Percentiles rank a stretch among this genome's conserved stretches.
Conservation (phyloP, 2,888 invertebrate species). For the Micoletzkya japonica region DNA sequence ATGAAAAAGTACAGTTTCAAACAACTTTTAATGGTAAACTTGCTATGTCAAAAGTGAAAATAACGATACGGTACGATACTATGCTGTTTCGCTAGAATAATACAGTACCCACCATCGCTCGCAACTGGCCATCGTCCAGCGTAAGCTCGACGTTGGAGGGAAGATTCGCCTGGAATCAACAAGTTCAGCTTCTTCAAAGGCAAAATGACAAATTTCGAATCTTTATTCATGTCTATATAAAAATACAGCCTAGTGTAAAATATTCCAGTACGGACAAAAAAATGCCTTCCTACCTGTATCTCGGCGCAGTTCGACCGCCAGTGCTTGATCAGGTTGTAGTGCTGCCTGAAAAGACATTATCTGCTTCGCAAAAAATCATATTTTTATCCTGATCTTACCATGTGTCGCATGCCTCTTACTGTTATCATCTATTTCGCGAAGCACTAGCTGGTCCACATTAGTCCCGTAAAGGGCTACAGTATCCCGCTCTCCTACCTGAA, state of each 20-base stretch:
- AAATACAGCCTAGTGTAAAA: no score
- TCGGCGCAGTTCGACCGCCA: constrained; percentile 52
- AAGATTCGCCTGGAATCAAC: constrained; percentile 39
- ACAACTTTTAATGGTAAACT: no score
- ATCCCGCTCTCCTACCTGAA: constrained; percentile 36
- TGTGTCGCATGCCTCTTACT: neutral
- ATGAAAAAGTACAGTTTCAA: neutral
- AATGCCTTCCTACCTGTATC: constrained; percentile 42
- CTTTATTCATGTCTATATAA: no score
- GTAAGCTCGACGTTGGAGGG: constrained; percentile 42
- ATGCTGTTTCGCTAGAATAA: no score
- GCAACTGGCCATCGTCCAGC: constrained; percentile 44
- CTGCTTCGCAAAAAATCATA: neutral
- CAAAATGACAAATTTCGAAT: neutral
- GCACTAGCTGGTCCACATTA: neutral
- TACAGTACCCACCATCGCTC: constrained; percentile 43
- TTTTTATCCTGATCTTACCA: neutral
- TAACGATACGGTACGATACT: no score
- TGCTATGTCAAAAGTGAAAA: no score
- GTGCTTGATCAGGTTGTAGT: constrained; percentile 49
- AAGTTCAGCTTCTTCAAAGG: neutral
- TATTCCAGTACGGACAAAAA: neutral
- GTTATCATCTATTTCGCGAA: no score
- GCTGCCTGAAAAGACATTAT: constrained; percentile 34
- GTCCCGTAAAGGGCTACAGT: neutral